phyloP scores from a whole-genome alignment of 2,113 vertebrate species.

The Ceyx margarethae region DNA sequence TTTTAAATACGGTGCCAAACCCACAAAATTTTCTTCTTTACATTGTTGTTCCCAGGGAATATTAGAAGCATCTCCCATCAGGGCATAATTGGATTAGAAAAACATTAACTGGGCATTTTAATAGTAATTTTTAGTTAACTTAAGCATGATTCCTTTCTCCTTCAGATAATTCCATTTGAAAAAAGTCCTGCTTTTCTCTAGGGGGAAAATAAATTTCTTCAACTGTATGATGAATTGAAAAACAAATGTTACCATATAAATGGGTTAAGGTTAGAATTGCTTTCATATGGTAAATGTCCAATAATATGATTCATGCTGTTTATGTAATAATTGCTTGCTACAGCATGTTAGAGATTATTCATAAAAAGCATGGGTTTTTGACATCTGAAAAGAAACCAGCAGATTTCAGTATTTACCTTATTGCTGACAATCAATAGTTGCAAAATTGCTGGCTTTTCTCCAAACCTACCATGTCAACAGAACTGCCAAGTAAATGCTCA shows the following conservation, averaged over 20 bases:
- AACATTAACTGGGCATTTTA: not conserved
- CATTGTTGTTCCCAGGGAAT: not conserved
- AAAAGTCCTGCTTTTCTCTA: not conserved
- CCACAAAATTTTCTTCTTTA: not conserved
- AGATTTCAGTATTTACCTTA: not conserved
- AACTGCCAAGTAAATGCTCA: not conserved
- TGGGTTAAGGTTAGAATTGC: not conserved
- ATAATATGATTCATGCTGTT: not conserved
- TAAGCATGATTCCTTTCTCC: not conserved
- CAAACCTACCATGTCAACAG: slow-evolving; percentile 6
- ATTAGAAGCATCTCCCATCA: not conserved
- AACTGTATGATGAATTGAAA: not conserved
- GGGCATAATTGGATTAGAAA: not conserved
- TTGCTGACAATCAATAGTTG: slow-evolving; percentile 18
- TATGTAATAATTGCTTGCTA: not conserved
- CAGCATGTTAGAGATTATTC: not conserved
- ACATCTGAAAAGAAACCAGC: not conserved
- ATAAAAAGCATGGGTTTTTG: not conserved
- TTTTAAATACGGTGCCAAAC: not conserved
- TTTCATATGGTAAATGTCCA: not conserved
- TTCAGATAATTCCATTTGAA: not conserved
- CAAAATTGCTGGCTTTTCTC: not conserved
- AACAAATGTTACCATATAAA: not conserved
- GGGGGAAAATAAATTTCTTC: not conserved
- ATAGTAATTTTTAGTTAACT: not conserved